Percentiles rank a stretch among this genome's conserved stretches.
Evolutionary conservation across 2,888 invertebrate species (phyloP).

Genomic region (Cremastinae sp.): DNA sequence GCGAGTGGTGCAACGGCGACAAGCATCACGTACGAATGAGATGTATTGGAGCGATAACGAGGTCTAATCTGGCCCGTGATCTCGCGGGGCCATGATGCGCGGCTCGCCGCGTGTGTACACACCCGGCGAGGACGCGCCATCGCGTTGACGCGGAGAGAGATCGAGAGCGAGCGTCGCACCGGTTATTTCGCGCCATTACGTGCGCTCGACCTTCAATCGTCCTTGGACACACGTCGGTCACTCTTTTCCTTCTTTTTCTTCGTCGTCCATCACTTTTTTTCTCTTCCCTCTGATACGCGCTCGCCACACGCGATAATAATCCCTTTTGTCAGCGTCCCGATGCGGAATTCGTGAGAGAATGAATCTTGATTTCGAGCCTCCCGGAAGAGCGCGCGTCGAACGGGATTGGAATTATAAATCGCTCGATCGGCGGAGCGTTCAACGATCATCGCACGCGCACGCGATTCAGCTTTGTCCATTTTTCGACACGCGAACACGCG

Average conservation of each 20-base stretch:
- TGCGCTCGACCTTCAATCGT: conserved; percentile 29
- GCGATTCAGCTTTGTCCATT: too few species aligned
- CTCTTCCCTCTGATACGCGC: too few species aligned
- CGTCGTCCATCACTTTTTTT: too few species aligned
- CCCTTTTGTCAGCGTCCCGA: conserved; percentile 3
- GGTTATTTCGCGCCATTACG: conserved; percentile 41
- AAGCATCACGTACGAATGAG: conserved; percentile 62
- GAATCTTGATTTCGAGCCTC: too few species aligned
- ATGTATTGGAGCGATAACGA: conserved; percentile 62
- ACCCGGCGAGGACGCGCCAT: too few species aligned
- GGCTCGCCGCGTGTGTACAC: conserved; percentile 31
- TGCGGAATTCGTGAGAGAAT: not conserved
- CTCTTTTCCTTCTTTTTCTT: conserved; percentile 7
- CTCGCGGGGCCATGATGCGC: conserved; percentile 31
- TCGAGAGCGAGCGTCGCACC: conserved; percentile 10
- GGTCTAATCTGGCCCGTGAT: conserved; percentile 61
- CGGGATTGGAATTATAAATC: too few species aligned
- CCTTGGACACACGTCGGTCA: conserved; percentile 4
- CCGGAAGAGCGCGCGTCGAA: too few species aligned
- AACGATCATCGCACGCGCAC: too few species aligned
- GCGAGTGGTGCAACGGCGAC: too few species aligned
- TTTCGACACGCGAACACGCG: too few species aligned
- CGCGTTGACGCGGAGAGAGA: too few species aligned
- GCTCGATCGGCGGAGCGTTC: too few species aligned
- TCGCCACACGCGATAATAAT: conserved; percentile 19